phyloP scores from a whole-genome alignment of 2,797 vertebrate species.

The Agapornis canus region DNA sequence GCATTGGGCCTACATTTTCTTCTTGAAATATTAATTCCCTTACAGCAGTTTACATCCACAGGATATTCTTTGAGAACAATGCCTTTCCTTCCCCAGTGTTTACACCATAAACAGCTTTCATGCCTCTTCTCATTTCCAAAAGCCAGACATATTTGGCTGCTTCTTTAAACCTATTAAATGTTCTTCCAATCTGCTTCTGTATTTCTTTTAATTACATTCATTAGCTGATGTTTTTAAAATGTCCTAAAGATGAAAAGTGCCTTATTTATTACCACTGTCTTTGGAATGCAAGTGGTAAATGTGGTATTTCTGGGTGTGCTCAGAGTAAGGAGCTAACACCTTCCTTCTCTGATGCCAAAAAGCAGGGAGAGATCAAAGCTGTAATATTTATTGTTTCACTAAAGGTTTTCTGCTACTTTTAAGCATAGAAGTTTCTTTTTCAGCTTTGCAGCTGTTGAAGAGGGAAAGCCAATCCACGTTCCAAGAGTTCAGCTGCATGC shows the following conservation, averaged over 20 bases:
- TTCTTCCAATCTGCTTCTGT: background rate
- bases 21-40: constrained; percentile 53
- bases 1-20: background rate
- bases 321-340: background rate
- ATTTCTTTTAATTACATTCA: background rate
- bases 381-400: background rate
- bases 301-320: background rate
- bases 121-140: background rate
- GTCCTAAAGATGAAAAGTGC: background rate
- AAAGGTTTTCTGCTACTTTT: background rate
- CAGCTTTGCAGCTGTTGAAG: constrained; percentile 78
- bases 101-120: constrained; percentile 8
- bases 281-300: background rate
- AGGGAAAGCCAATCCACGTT: constrained; percentile 76
- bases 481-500: constrained; percentile 77
- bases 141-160: background rate
- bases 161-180: background rate
- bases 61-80: constrained; percentile 24
- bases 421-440: background rate
- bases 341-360: background rate
- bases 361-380: background rate
- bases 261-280: background rate
- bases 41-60: background rate
- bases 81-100: background rate
- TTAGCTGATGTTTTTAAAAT: background rate